phyloP scores from a whole-genome alignment of 2,888 invertebrate species.

The Rugalucina vietnamica region DNA sequence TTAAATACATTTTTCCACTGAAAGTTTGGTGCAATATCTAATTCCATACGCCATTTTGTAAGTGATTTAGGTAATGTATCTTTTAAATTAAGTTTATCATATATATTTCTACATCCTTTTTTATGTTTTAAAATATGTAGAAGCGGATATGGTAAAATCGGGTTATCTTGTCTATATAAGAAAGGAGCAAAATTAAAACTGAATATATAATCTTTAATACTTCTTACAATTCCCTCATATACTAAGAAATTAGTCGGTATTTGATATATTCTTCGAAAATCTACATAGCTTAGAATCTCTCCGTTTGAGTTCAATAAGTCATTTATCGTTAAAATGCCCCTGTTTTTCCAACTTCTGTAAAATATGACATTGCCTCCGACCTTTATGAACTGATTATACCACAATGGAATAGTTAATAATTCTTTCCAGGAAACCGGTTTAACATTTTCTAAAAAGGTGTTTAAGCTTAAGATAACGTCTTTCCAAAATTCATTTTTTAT shows the following conservation, averaged over 20 bases:
- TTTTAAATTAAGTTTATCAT: no score
- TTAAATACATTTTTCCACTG: neutral
- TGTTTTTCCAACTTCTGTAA: neutral
- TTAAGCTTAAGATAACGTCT: neutral
- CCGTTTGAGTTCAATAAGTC: neutral
- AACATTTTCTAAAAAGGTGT: neutral
- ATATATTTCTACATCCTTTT: no score
- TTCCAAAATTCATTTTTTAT: neutral
- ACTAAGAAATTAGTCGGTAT: neutral
- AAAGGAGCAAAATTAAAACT: neutral
- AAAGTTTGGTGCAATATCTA: neutral
- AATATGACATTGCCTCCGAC: neutral
- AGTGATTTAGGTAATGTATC: no score
- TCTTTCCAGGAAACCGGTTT: neutral
- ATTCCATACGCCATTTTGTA: neutral
- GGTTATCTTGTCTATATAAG: neutral
- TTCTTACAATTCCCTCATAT: neutral
- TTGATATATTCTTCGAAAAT: neutral
- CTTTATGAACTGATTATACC: neutral
- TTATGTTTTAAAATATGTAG: neutral
- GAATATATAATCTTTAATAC: neutral
- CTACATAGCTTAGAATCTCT: neutral
- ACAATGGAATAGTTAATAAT: neutral
- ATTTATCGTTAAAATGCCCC: neutral
- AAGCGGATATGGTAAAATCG: neutral